These are phyloP conservation scores for Erebia epiphron DNA, from an alignment of 2,888 invertebrate genomes.

Conservation along the genomic window DNA sequence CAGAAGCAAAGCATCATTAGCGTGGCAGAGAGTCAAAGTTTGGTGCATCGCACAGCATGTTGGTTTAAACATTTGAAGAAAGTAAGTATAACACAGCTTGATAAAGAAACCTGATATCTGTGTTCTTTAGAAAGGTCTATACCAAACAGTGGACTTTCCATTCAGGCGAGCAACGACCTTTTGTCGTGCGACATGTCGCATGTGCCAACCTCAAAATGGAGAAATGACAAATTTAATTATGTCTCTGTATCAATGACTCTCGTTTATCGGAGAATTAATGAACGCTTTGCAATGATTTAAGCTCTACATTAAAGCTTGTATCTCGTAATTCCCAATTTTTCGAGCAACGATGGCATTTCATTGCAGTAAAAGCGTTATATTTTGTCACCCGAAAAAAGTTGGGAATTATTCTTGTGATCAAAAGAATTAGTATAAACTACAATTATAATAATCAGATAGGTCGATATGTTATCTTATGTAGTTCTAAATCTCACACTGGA, in stretches of 20 bases:
- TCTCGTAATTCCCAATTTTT: slow-evolving; percentile 6
- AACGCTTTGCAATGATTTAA: slow-evolving; percentile 9
- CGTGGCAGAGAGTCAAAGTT: too few relatives aligned
- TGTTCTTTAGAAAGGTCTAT: too few relatives aligned
- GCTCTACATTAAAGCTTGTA: slow-evolving; percentile 7
- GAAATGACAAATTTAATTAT: slow-evolving; percentile 15
- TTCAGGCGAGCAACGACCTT: neutral
- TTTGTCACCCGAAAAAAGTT: neutral
- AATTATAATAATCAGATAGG: neutral
- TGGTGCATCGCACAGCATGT: too few relatives aligned
- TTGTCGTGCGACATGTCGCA: neutral
- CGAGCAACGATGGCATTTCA: neutral
- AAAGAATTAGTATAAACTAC: neutral
- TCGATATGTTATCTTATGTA: too few relatives aligned
- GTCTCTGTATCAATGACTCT: slow-evolving; percentile 14
- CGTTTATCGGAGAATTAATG: slow-evolving; percentile 19
- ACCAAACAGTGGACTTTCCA: too few relatives aligned
- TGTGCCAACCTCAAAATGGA: neutral
- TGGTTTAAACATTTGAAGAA: too few relatives aligned
- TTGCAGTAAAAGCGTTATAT: neutral
- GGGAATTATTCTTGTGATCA: neutral
- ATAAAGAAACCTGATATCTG: too few relatives aligned
- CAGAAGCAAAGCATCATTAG: too few relatives aligned
- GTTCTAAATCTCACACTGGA: too few relatives aligned
- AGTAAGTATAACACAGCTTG: too few relatives aligned